Evolutionary conservation across 2,888 invertebrate species (phyloP).

Genomic region (Griposia aprilina): DNA sequence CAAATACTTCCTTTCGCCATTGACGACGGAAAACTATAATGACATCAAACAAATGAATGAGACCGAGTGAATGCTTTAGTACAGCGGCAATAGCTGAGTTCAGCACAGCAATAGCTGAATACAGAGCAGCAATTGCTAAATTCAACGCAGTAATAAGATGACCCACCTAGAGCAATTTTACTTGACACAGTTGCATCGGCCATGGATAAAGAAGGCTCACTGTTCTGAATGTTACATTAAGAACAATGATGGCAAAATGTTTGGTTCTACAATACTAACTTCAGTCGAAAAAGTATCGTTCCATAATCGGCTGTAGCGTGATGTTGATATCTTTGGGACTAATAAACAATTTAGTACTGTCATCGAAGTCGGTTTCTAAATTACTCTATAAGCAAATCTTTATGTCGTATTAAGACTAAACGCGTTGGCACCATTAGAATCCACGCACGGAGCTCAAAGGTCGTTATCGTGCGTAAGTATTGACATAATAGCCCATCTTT

Average conservation of each 20-base stretch:
- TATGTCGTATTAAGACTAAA: conserved; percentile 23
- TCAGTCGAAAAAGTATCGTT: not conserved
- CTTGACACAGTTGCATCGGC: not conserved
- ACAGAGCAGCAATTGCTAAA: not conserved
- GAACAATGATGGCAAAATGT: not conserved
- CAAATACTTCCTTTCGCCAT: conserved; percentile 4
- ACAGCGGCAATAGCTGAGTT: not conserved
- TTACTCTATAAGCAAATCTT: conserved; percentile 22
- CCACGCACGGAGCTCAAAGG: conserved; percentile 55
- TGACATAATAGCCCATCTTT: conserved; percentile 63
- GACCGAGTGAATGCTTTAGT: not conserved
- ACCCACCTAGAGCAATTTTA: too few species aligned
- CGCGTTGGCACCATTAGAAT: conserved; percentile 50
- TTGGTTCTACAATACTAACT: not conserved
- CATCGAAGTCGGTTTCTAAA: conserved; percentile 2
- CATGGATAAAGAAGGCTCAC: not conserved
- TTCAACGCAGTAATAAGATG: not conserved
- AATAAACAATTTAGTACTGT: not conserved
- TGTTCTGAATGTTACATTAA: not conserved
- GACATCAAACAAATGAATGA: not conserved
- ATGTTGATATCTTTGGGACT: conserved; percentile 3
- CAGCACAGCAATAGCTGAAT: not conserved
- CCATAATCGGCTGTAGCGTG: not conserved
- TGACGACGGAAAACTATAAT: not conserved
- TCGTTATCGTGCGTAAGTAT: conserved; percentile 59